phyloP scores from a whole-genome alignment of 2,113 vertebrate genomes.

The Prietella phreatophila region DNA sequence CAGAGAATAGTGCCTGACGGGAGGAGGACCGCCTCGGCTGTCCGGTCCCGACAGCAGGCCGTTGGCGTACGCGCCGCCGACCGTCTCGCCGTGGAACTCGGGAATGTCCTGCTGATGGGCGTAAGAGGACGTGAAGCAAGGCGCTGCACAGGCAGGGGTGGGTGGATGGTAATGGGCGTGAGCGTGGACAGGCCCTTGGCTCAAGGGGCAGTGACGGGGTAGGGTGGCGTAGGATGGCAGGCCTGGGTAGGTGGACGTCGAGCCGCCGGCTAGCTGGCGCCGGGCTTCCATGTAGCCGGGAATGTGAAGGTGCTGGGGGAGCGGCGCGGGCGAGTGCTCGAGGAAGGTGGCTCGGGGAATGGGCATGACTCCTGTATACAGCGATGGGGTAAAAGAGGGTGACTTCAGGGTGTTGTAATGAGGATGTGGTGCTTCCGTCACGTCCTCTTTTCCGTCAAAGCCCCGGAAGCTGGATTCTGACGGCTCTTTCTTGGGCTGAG shows the following conservation, averaged over 20 bases:
- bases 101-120: constrained; percentile 61
- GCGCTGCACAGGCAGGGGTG: constrained; percentile 57
- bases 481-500: constrained; percentile 62
- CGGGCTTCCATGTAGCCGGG: constrained; percentile 76
- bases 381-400: constrained; percentile 64
- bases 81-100: constrained; percentile 56
- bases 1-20: constrained; percentile 73
- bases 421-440: constrained; percentile 49
- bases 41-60: constrained; percentile 72
- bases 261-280: constrained; percentile 85
- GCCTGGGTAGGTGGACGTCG: constrained; percentile 64
- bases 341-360: constrained; percentile 79
- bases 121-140: constrained; percentile 63
- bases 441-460: constrained; percentile 60
- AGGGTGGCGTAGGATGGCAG: constrained; percentile 87
- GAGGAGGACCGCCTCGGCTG: constrained; percentile 61
- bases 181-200: constrained; percentile 66
- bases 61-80: constrained; percentile 63
- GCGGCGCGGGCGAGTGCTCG: constrained; percentile 55
- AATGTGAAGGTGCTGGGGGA: constrained; percentile 66
- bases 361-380: constrained; percentile 81
- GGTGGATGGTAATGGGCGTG: constrained; percentile 61
- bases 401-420: constrained; percentile 63
- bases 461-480: constrained; percentile 60
- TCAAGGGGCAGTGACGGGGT: constrained; percentile 78